Percentiles rank a stretch among this genome's conserved stretches.
phyloP scores from a whole-genome alignment of 2,113 vertebrate species.

The Rutilus rutilus region DNA sequence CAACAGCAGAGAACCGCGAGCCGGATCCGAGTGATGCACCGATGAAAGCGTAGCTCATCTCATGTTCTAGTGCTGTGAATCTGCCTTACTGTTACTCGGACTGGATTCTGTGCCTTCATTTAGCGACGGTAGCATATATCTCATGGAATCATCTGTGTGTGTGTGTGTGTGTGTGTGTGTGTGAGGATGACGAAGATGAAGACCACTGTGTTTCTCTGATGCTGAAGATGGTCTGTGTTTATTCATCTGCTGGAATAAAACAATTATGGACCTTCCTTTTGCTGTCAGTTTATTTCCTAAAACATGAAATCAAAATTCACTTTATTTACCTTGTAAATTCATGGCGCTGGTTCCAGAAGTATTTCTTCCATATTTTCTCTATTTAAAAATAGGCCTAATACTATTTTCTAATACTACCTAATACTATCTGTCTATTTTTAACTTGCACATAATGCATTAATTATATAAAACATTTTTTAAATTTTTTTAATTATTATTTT shows the following conservation, averaged over 20 bases:
- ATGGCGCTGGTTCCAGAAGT: too few relatives aligned
- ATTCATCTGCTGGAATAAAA: constrained; percentile 75
- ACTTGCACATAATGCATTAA: too few relatives aligned
- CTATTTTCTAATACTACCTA: too few relatives aligned
- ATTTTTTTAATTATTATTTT: too few relatives aligned
- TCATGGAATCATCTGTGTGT: constrained; percentile 50
- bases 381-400: too few relatives aligned
- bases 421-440: too few relatives aligned
- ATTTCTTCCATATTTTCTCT: too few relatives aligned
- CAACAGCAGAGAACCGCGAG: not conserved
- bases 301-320: not conserved
- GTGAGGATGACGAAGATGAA: not conserved
- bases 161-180: constrained; percentile 43
- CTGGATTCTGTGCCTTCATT: constrained; percentile 82
- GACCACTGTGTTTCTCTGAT: constrained; percentile 24
- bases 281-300: not conserved
- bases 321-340: not conserved
- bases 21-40: not conserved
- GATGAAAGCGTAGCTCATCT: constrained; percentile 27
- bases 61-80: constrained; percentile 74
- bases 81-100: constrained; percentile 81
- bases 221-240: constrained; percentile 65
- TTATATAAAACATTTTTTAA: too few relatives aligned
- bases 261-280: constrained; percentile 62
- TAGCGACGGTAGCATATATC: constrained; percentile 72